Conservation (phyloP, 2,113 vertebrate genomes). For the Jaculus jaculus region DNA sequence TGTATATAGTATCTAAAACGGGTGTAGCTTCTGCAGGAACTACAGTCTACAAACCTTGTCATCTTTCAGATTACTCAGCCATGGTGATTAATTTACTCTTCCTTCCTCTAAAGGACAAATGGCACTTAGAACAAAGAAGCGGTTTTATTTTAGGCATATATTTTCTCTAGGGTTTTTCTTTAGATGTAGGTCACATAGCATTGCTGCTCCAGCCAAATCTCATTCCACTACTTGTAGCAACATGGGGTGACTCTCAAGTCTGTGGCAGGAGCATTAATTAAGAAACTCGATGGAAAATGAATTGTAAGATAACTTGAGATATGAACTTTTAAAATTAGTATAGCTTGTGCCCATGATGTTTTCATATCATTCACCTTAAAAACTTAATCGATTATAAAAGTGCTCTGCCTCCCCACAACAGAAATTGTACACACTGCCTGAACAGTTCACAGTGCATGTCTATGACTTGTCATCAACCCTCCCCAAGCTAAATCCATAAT, state of each 20-base stretch:
- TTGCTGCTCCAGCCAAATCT: conserved; percentile 43
- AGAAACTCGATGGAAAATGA: conserved; percentile 18
- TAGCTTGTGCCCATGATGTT: neutral
- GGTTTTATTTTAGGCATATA: conserved; percentile 71
- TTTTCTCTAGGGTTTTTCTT: conserved; percentile 75
- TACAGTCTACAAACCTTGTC: conserved; percentile 55
- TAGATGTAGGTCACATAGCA: conserved; percentile 63
- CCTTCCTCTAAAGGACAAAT: conserved; percentile 80
- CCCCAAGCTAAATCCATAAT: neutral
- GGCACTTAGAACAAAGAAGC: conserved; percentile 64
- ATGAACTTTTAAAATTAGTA: conserved; percentile 49
- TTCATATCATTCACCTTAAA: neutral
- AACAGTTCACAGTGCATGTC: neutral
- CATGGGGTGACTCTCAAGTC: conserved; percentile 10
- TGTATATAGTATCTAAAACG: conserved; percentile 67
- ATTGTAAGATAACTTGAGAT: conserved; percentile 15
- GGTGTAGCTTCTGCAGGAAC: conserved; percentile 70
- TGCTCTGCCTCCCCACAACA: neutral
- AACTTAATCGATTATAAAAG: neutral
- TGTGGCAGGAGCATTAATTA: conserved; percentile 49
- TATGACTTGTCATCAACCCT: neutral
- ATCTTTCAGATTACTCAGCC: conserved; percentile 79
- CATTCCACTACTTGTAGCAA: conserved; percentile 49
- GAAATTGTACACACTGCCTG: neutral
- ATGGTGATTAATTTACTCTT: conserved; percentile 80